Evolutionary conservation across 2,797 vertebrate species (phyloP).

Genomic region (Choloepus didactylus): DNA sequence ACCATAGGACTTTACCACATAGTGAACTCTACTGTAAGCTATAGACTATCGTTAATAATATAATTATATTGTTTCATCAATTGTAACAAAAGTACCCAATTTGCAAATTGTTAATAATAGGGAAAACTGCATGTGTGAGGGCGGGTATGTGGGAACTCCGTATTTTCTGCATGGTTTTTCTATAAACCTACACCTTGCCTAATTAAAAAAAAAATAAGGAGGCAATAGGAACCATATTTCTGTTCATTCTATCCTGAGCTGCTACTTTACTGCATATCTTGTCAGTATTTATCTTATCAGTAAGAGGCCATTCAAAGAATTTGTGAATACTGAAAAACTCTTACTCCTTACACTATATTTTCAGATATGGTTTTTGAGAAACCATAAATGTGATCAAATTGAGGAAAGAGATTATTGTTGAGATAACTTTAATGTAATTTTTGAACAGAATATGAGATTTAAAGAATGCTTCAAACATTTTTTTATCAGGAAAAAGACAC

Average conservation of each 20-base stretch:
- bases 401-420: constrained; percentile 51
- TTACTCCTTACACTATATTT: constrained; percentile 57
- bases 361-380: constrained; percentile 52
- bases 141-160: too few relatives aligned
- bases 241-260: constrained; percentile 54
- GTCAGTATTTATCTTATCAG: constrained; percentile 62
- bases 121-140: too few relatives aligned
- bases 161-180: too few relatives aligned
- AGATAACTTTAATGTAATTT: constrained; percentile 61
- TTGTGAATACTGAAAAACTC: constrained; percentile 67
- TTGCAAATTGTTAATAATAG: too few relatives aligned
- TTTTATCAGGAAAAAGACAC: constrained; percentile 51
- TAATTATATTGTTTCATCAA: too few relatives aligned
- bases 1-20: too few relatives aligned
- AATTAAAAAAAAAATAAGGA: constrained; percentile 3
- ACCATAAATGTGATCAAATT: constrained; percentile 16
- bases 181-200: too few relatives aligned
- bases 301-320: constrained; percentile 63
- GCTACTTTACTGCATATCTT: constrained; percentile 7
- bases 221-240: neutral
- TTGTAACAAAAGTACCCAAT: too few relatives aligned
- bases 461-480: constrained; percentile 35
- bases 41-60: too few relatives aligned
- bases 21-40: too few relatives aligned
- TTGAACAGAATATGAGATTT: constrained; percentile 50